phyloP scores from a whole-genome alignment of 1,140 invertebrate species.

The Chironomus tepperi region DNA sequence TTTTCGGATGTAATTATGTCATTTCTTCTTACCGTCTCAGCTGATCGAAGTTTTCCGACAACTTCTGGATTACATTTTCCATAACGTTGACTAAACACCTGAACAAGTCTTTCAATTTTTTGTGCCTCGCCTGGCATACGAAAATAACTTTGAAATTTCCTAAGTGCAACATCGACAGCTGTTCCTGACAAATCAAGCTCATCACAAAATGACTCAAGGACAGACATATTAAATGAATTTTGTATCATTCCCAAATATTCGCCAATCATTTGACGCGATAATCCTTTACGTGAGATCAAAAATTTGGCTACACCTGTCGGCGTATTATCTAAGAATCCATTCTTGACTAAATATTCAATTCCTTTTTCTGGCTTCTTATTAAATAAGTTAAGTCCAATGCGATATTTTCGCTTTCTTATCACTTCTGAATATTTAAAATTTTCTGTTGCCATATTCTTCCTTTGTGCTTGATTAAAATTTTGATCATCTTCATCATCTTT shows the following conservation, averaged over 20 bases:
- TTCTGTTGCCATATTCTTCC: not conserved
- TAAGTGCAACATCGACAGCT: constrained; percentile 92
- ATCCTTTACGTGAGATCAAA: constrained; percentile 89
- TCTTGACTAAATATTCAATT: constrained; percentile 85
- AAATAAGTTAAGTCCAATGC: constrained; percentile 96
- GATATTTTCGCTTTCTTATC: constrained; percentile 85
- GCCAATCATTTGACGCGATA: constrained; percentile 99
- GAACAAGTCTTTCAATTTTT: constrained; percentile 96
- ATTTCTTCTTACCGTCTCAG: constrained; percentile 86
- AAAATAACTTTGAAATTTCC: constrained; percentile 95
- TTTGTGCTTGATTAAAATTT: not conserved
- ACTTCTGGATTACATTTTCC: constrained; percentile 90
- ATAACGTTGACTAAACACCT: constrained; percentile 90
- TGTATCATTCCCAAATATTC: constrained; percentile 97
- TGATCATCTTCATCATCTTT: not conserved
- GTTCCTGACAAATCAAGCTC: constrained; percentile 92
- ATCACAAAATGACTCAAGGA: constrained; percentile 89
- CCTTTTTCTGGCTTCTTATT: constrained; percentile 99
- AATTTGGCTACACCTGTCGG: constrained; percentile 89
- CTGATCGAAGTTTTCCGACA: constrained; percentile 66
- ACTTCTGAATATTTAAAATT: constrained; percentile 63
- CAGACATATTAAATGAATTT: constrained; percentile 91
- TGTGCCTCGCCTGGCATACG: constrained; percentile 98
- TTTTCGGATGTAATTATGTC: constrained; percentile 26
- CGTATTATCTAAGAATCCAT: constrained; percentile 89